Base-by-base conservation (phyloP, 2,888 invertebrate genomes). In the Stenoptilia bipunctidactyla region DNA sequence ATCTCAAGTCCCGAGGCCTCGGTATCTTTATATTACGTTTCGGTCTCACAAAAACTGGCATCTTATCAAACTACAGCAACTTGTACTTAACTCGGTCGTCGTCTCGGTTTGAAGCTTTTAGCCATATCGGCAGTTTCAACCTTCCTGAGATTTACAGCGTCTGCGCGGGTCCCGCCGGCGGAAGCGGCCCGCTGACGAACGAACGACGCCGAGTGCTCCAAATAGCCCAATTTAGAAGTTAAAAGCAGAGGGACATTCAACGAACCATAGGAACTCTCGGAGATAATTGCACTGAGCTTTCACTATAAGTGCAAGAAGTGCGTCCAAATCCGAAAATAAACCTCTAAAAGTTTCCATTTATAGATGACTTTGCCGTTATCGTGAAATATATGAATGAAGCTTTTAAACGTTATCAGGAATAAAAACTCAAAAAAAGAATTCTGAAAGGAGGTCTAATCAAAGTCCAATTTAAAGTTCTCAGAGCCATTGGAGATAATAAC, bases 21-120 rank as follows among this genome's bases (percentile, higher is more conserved):
- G 68, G 70, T 80, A 80, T 80, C 79, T 71, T 55, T 55, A 61
- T 60, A 59, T 64, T 59, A 62, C 70, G 63, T 59, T 27, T 64
- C 66, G 59, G 57, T 62, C 63, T 62, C 65, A 82, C 70, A 82
- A 82, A 82, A 80, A 80, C 72, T 67, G 66, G 68, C 61, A 64
- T 61, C 77, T 82, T 83, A 83, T 83, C 83, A 72, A 55, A 40
- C 55, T 63, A 83, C 83, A 83, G 70, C 77, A 68, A 79, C 75
- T 72, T 73, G 66, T 62, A 76, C 80, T 83, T 83, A 80, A 62
- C 59, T 55, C 63, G 66, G 64, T 52, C 71, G 68, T 70, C 76
- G 75, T 79, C 79, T 75, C 69, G 73, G 58, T 52, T 61, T 61
- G 68, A 73, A 66, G 73, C 80, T 82, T 77, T 82, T 75, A 82